Conservation (phyloP, 2,797 vertebrate species). For the Diglossa cyanea region DNA sequence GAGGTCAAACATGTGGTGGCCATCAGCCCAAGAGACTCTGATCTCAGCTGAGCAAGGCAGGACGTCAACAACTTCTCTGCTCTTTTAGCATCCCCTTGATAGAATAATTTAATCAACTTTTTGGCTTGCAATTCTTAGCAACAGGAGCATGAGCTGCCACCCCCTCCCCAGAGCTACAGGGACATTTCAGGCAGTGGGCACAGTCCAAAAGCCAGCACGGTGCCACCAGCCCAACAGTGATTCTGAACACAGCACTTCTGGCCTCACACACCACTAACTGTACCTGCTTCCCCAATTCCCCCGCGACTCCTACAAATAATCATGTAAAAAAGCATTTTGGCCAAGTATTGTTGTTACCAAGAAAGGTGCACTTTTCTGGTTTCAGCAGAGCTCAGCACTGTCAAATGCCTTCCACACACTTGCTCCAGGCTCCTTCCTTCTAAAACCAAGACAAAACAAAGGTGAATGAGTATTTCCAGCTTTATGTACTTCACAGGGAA, state of each 20-base stretch:
- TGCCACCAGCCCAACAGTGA: not conserved
- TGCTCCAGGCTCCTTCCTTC: not conserved
- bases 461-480: conserved; percentile 28
- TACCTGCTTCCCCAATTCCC: not conserved
- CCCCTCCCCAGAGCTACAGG: rapidly evolving
- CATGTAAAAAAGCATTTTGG: not conserved
- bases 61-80: not conserved
- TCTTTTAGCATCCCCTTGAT: not conserved
- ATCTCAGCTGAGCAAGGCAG: not conserved
- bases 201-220: rapidly evolving
- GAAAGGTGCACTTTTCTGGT: not conserved
- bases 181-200: not conserved
- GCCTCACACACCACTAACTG: rapidly evolving
- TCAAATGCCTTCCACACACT: not conserved
- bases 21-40: not conserved
- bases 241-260: too few species aligned
- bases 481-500: conserved; percentile 23
- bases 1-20: not conserved
- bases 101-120: not conserved
- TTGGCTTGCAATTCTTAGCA: not conserved
- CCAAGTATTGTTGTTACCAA: not conserved
- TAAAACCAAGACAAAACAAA: conserved; percentile 16
- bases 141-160: not conserved
- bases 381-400: not conserved
- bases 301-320: not conserved